A percentile compares a stretch with the other conserved stretches of the same genome.
phyloP scores from a whole-genome alignment of 2,888 invertebrate genomes.

The Conchocele bisecta region DNA sequence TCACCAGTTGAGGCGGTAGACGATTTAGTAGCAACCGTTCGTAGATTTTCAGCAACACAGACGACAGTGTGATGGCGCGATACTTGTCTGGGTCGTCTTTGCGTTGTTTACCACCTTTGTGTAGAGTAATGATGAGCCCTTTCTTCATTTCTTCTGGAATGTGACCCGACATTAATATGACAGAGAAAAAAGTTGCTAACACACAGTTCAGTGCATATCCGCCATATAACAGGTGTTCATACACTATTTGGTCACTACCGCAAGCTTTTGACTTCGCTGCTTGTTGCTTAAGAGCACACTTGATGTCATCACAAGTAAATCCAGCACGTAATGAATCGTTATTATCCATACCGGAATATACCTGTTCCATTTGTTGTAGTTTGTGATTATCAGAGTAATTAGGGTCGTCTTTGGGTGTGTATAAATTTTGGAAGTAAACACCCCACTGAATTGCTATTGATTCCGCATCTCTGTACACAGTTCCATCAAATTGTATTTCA shows the following conservation, averaged over 20 bases:
- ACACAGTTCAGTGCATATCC: background rate
- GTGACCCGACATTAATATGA: background rate
- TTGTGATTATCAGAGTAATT: too few relatives aligned
- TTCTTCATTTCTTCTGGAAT: slow-evolving; percentile 13
- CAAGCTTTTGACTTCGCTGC: too few relatives aligned
- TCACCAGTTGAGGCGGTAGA: background rate
- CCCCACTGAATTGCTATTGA: background rate
- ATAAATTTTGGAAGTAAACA: background rate
- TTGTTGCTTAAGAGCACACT: too few relatives aligned
- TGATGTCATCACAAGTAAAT: too few relatives aligned
- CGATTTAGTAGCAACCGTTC: slow-evolving; percentile 10
- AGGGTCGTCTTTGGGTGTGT: background rate
- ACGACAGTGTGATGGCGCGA: slow-evolving; percentile 21
- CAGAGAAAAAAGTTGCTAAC: background rate
- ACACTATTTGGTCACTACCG: background rate
- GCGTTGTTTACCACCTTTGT: slow-evolving; percentile 18
- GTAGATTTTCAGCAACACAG: slow-evolving; percentile 12
- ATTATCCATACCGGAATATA: background rate
- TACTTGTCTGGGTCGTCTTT: slow-evolving; percentile 29
- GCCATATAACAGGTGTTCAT: background rate
- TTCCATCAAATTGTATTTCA: background rate
- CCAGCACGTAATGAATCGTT: background rate
- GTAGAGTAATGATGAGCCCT: slow-evolving; percentile 9
- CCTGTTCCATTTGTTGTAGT: too few relatives aligned
- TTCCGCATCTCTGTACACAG: background rate